These are phyloP conservation scores for Gonatopus flavifemur DNA, from an alignment of 1,140 invertebrate species.

Conservation along the genomic window DNA sequence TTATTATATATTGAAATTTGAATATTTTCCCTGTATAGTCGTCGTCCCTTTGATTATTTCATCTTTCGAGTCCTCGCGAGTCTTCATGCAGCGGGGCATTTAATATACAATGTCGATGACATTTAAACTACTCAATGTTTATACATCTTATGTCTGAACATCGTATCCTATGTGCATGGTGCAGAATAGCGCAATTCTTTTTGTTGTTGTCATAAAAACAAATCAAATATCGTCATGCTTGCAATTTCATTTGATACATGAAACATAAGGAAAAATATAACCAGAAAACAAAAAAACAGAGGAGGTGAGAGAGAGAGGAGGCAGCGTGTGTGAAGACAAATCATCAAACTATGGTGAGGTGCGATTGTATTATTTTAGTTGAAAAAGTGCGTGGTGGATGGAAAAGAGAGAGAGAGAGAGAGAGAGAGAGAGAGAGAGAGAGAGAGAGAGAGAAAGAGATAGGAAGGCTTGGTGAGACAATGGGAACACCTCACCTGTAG, in stretches of 20 bases:
- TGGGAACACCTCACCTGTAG: conserved; percentile 49
- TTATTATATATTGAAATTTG: too few species aligned
- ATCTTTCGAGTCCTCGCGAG: background rate
- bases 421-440: conserved; percentile 12
- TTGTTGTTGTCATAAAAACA: too few species aligned
- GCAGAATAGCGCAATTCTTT: conserved; percentile 46
- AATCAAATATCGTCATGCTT: too few species aligned
- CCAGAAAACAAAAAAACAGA: too few species aligned
- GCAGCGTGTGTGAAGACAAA: conserved; percentile 3
- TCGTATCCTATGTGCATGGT: conserved; percentile 38
- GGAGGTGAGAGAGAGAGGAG: background rate
- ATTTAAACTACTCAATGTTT: too few species aligned
- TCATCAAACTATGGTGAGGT: too few species aligned
- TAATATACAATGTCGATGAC: too few species aligned
- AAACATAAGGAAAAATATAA: too few species aligned
- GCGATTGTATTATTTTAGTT: too few species aligned
- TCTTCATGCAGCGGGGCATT: conserved; percentile 2
- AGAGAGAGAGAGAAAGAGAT: conserved; percentile 19
- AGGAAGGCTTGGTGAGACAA: conserved; percentile 28
- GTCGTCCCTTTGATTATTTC: conserved; percentile 1
- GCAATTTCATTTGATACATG: too few species aligned
- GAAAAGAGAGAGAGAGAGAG: conserved; percentile 15
- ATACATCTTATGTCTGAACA: too few species aligned
- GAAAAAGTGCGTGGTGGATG: too few species aligned
- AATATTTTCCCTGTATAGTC: conserved; percentile 33